Base-by-base conservation (phyloP, 2,797 vertebrate genomes). In the Oreochromis mossambicus region DNA sequence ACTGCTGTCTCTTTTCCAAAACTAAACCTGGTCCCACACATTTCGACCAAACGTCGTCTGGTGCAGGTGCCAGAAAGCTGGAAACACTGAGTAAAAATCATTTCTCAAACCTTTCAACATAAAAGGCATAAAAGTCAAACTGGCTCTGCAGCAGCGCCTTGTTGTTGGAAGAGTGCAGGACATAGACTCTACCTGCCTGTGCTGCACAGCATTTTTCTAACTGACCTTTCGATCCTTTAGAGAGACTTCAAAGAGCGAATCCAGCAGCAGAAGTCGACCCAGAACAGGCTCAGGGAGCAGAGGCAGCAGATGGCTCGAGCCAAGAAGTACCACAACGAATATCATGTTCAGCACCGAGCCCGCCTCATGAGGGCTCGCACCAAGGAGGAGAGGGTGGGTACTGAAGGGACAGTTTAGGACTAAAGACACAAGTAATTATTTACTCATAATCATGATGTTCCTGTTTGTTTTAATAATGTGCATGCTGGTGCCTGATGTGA, bases 251-350 rank as follows among this genome's bases (percentile, higher is more conserved):
- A 95, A 88, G 97, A 98, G 68, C 95, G 96, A 0, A 96, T 98
- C 88, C 92, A 92, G 82, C 96, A 96, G 38, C 98, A 99, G 95
- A 97, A 95, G 61, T 94, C 94, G 5, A 91, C 96, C 7, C 97
- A 98, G 92, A 98, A 94, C 92, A 96, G 95, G 78, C 90, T 97
- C 89, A 97, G 91, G 78, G 98, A 99, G 80, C 97, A 95, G 90
- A 94, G 96, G 77, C 98, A 98, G 94, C 98, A 99, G 93, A 86
- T 92, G 1, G 96, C 96, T 8, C 96, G 97, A 0, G 98, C 98
- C 87, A 97, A 95, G 91, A 98, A 96, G 83, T 99, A 99, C 83
- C 97, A 98, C 12, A 95, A 94, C 8, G 97, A 99, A 68, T 98
- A 98, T 90, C 96, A 97, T 12, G 93, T 97, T 24, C 98, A 99